Base-by-base conservation (phyloP, 1,140 invertebrate species). In the Amphibalanus amphitrite region DNA sequence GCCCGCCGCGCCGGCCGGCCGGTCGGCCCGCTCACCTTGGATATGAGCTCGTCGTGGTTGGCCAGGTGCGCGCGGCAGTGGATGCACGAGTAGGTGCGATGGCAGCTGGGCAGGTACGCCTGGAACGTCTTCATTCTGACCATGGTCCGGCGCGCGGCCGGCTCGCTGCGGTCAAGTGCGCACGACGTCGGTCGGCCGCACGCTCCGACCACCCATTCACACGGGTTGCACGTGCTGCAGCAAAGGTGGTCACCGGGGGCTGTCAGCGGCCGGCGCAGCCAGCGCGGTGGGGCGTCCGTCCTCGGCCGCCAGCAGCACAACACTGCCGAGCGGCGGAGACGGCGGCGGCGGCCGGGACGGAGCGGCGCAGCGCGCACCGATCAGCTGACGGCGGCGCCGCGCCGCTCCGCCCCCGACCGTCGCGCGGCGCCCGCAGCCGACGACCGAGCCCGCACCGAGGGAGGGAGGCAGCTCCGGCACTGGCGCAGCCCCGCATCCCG, bases 11-110 rank as follows among this genome's bases (percentile, higher is more conserved):
- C 38, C 38, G 38, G 38, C 38, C 38, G 38, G 38, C 38, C 38
- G 38, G 38, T 17, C 38, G 6, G 38, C 6, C 64, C n/a, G 26
- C 74, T 82, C 82, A 95, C 93, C 91, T 99, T 99, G 73, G 96
- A 99, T 82, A 99, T 99, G 80, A 99, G 90, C 85, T 99, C 96
- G 86, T 98, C 95, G 86, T 99, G 97, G 83, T 95, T 97, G 78
- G 97, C 97, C 75, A 99, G 89, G 84, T 99, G 97, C 79, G 97
- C 97, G 80, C 97, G 87, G 86, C 97, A 99, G 86, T 99, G 97
- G 79, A 98, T 94, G 86, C 97, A 99, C 84, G 95, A 98, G 84
- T 99, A 99, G 76, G 95, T 98, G 84, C 95, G 90, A 83, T 97
- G 95, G 83, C 94, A 97, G 83, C 91, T 90, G 80, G 95, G 94